Evolutionary conservation across 2,113 vertebrate species (phyloP), one percentile per base, ranked within the genome.

Genomic region (Pseudopipra pipra): DNA sequence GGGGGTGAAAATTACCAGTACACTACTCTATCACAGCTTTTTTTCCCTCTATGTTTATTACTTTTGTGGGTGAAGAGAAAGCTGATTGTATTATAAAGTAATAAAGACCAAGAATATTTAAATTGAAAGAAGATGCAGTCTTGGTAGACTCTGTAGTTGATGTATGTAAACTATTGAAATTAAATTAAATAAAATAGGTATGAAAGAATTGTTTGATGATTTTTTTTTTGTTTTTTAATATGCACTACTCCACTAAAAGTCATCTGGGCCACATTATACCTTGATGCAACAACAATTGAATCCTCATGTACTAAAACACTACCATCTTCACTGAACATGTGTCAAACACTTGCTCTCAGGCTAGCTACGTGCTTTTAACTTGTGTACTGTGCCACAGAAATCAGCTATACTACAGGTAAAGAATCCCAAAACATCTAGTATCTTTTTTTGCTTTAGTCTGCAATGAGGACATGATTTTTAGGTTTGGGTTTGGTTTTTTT

Each of bases 281-380:
- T 96, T 94, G 94, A 96, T 8, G 73, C 87, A 97, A 93, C 71
- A 95, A 73, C 93, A 96, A 97, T 95, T 96, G 94, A 92, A 96
- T 97, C 96, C 97, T 93, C 71, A 93, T 90, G 92, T 71, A 92
- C 75, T 82, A 89, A 41, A 47, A 83, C 54, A 55, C 56, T 73
- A 91, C 88, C 78, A 91, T 97, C 94, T 88, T 96, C 87, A 94
- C 83, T 51, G 71, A 96, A 97, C 95, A 97, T 76, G 52, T 96
- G 95, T 95, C 94, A 94, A 90, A 97, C 94, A 97, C 86, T 97
- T 97, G 94, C 80, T 96, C 76, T 83, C 47, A 56, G 73, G 59
- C 94, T 65, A 92, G 90, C 81, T 80, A 68, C 15, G 51, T 15
- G 14, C 80, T 89, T 91, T 87, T 72, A 75, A 71, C 71, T 77